These are phyloP conservation scores for Hyles lineata DNA, from an alignment of 2,888 invertebrate genomes.

Conservation along the genomic window DNA sequence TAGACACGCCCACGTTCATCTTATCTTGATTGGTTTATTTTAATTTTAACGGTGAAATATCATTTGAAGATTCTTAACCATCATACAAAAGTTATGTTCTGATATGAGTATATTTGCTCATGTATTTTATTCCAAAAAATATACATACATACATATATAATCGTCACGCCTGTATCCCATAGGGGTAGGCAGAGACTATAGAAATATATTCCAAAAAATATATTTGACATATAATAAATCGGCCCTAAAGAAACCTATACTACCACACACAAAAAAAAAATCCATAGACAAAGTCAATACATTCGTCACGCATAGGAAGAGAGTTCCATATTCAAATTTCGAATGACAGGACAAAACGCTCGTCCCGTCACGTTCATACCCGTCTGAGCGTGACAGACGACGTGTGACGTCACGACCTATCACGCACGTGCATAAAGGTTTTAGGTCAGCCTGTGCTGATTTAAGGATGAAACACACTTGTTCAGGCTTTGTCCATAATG, in stretches of 20 bases:
- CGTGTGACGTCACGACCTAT: neutral
- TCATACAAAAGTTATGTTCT: no score
- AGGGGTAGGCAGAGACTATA: no score
- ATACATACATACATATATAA: no score
- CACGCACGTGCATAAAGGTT: slow-evolving; percentile 12
- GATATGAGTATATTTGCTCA: no score
- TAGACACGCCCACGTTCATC: no score
- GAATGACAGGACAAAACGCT: neutral
- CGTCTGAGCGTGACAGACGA: neutral
- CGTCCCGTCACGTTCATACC: neutral
- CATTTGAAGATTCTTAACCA: no score
- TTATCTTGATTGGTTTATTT: no score
- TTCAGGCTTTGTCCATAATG: no score
- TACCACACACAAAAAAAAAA: neutral
- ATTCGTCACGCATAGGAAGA: neutral
- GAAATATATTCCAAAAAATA: no score
- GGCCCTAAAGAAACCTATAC: neutral
- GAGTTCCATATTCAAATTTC: slow-evolving; percentile 2
- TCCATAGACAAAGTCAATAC: neutral
- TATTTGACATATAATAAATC: neutral
- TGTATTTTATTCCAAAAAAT: no score
- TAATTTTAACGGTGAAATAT: no score
- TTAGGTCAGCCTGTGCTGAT: slow-evolving; percentile 7
- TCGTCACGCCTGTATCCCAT: no score
- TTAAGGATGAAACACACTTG: neutral